These are phyloP conservation scores for Philereme transversata DNA, from an alignment of 2,888 invertebrate species.

Conservation along the genomic window DNA sequence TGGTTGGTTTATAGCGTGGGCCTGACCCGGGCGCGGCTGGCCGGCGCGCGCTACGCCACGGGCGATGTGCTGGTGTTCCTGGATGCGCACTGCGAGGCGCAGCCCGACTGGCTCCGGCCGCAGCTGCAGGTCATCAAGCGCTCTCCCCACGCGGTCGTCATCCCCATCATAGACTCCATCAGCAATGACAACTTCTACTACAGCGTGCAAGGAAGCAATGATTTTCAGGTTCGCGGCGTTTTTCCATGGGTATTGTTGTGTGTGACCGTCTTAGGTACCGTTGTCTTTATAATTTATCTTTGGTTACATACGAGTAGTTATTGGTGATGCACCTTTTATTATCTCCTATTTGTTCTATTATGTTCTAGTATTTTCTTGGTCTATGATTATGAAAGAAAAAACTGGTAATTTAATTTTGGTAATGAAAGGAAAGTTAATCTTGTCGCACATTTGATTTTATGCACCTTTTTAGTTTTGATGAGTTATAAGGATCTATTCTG, in stretches of 20 bases:
- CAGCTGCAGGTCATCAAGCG: slow-evolving; percentile 89
- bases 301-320: too few relatives aligned
- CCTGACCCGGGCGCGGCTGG: slow-evolving; percentile 91
- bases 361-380: too few relatives aligned
- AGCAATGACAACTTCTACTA: slow-evolving; percentile 91
- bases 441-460: too few relatives aligned
- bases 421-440: too few relatives aligned
- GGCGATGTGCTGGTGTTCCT: slow-evolving; percentile 94
- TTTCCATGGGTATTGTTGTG: too few relatives aligned
- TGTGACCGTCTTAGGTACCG: too few relatives aligned
- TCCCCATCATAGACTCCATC: slow-evolving; percentile 98
- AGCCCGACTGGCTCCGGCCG: slow-evolving; percentile 93
- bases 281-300: too few relatives aligned
- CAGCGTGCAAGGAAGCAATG: slow-evolving; percentile 82
- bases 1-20: slow-evolving; percentile 42
- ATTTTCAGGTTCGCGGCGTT: slow-evolving; percentile 65
- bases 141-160: slow-evolving; percentile 90
- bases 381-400: too few relatives aligned
- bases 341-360: not conserved
- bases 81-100: slow-evolving; percentile 96
- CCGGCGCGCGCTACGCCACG: slow-evolving; percentile 92
- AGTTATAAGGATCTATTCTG: too few relatives aligned
- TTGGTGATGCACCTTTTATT: not conserved
- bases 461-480: too few relatives aligned
- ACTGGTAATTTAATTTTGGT: too few relatives aligned